phyloP scores from a whole-genome alignment of 2,797 vertebrate species.

The Mareca penelope region DNA sequence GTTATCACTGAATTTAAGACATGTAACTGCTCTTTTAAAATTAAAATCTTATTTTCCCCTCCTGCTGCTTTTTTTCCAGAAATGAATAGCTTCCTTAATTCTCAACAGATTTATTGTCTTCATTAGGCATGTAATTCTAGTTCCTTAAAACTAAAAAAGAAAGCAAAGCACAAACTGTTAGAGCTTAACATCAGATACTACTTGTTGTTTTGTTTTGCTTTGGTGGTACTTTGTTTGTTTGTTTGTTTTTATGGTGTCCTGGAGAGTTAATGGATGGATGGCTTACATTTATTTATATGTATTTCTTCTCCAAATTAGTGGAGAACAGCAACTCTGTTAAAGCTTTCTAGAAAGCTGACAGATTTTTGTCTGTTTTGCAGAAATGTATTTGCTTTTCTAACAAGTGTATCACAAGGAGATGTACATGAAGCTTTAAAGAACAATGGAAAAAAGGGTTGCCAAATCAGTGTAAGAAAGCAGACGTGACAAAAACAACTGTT shows the following conservation, averaged over 20 bases:
- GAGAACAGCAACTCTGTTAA: rapidly evolving
- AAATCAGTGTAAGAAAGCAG: not conserved
- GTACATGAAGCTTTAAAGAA: not conserved
- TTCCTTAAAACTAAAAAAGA: not conserved
- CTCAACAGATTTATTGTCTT: not conserved
- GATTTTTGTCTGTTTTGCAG: not conserved
- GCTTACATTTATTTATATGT: not conserved
- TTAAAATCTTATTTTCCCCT: not conserved
- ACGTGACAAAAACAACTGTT: not conserved
- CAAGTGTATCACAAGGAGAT: rapidly evolving
- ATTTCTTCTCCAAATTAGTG: not conserved
- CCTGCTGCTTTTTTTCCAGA: rapidly evolving
- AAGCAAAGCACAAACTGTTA: not conserved
- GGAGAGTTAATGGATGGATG: not conserved
- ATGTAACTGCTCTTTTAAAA: not conserved
- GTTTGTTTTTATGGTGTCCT: not conserved
- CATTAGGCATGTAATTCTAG: not conserved
- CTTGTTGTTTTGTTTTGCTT: not conserved
- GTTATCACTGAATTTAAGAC: not conserved
- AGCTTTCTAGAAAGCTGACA: not conserved
- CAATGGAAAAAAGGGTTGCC: not conserved
- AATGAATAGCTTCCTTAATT: not conserved
- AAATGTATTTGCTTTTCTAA: not conserved
- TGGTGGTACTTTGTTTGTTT: too few species aligned
- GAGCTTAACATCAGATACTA: not conserved